Evolutionary conservation across 2,113 vertebrate genomes (phyloP), one percentile per base, ranked within the genome.

Genomic region (Elephantulus edwardii): DNA sequence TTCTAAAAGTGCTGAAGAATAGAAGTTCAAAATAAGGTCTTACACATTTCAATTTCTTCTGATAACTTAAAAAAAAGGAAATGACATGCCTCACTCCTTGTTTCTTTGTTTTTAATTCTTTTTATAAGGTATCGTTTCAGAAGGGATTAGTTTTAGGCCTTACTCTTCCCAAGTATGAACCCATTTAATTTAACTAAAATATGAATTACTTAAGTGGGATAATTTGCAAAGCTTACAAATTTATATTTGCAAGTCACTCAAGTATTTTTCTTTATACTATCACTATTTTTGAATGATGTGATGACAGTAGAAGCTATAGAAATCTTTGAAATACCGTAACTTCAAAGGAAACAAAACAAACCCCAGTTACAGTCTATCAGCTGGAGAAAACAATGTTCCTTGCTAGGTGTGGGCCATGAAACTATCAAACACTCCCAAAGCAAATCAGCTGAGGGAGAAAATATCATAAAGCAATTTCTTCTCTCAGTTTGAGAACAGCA

Each of bases 281-380:
- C 85, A 58, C 68, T 71, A 17, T 83, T 62, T 64, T 75, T 76
- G 74, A 87, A 48, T 76, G 89, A 86, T 68, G 50, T 30, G 33
- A 86, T 80, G 62, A 92, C 22, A 24, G n/a, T 38, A 87, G 52
- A 91, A 95, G 60, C n/a, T 40, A 88, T 33, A 58, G 81, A 92
- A 91, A 79, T 81, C 60, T 91, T 64, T 70, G 38, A 91, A 94
- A 96, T 95, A 79, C 76, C 85, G 92, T 88, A 90, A 77, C 92
- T 83, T 54, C 79, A 93, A 83, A 88, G 28, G 30, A 28, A 35
- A 66, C 17, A 38, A 38, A 68, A 90, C 71, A 14, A 62, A 90
- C 71, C 11, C 80, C 79, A 90, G 75, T 79, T 89, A 71, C n/a
- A 60, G 58, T 83, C 88, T 66, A 16, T 92, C 56, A 90, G 70